These are phyloP conservation scores for Aurelia sp. DNA, from an alignment of 30 jellyfish, hydroid and myxozoan genomes.

Conservation along the genomic window DNA sequence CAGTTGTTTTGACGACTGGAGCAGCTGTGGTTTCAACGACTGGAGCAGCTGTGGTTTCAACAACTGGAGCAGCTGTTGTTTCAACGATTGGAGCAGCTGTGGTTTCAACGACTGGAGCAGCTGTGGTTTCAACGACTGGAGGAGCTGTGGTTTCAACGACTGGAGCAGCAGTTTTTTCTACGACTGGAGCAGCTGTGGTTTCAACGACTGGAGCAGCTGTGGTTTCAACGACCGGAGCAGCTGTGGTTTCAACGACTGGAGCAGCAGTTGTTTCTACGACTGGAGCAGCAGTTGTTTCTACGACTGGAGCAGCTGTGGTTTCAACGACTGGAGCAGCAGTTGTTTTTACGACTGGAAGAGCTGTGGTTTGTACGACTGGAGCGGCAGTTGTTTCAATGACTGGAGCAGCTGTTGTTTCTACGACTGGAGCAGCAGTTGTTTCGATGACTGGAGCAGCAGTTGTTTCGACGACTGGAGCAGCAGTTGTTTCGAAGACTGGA, in stretches of 20 bases:
- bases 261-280: constrained; percentile 39
- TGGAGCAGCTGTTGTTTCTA: constrained; percentile 37
- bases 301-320: constrained; percentile 64
- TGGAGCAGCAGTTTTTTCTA: constrained; percentile 51
- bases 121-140: constrained; percentile 18
- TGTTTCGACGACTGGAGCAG: too few species aligned
- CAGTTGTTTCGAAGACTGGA: too few species aligned
- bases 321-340: constrained; percentile 60
- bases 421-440: constrained; percentile 43
- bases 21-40: constrained; percentile 42
- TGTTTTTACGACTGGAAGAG: constrained; percentile 9
- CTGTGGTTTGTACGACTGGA: constrained; percentile 29
- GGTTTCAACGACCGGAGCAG: constrained; percentile 39
- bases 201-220: constrained; percentile 31
- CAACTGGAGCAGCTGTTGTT: constrained; percentile 60
- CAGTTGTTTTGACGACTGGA: constrained; percentile 16
- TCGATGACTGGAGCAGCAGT: too few species aligned
- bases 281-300: constrained; percentile 39
- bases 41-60: constrained; percentile 50
- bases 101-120: constrained; percentile 46
- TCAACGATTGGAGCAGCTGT: constrained; percentile 65
- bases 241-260: constrained; percentile 50
- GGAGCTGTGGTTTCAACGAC: constrained; percentile 44
- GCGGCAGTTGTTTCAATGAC: constrained; percentile 59
- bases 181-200: constrained; percentile 47